Evolutionary conservation across 2,797 vertebrate genomes (phyloP), one percentile per base, ranked within the genome.

Genomic region (Gephyroberyx darwinii): DNA sequence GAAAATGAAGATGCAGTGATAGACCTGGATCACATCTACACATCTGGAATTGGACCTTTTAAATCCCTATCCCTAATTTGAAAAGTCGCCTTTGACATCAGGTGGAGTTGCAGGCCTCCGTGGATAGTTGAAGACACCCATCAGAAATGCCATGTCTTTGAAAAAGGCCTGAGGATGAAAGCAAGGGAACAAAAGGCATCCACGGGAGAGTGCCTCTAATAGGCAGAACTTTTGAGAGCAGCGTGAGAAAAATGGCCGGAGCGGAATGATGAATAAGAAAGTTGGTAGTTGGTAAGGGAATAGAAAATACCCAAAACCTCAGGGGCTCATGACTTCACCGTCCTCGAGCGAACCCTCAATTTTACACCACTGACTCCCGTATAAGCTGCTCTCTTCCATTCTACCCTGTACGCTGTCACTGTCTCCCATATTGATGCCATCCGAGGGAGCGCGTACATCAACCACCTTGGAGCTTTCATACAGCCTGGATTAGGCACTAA

Each of bases 361-460:
- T 74, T 80, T 55, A 79, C 62, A 56, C 20, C 41, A 31, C 13
- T 12, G 22, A 39, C 37, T 77, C 64, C 61, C 62, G 72, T 74
- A 76, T 58, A 74, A 77, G 67, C 43, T 4, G n/a, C 76, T 81
- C 59, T 37, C 59, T 63, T 75, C 35, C 71, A 55, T 75, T 81
- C 78, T 71, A 57, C 61, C 66, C 65, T 48, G 6, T 63, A 76
- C 72, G 37, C 53, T 10, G 7, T 22, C 22, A 12, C 45, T 20
- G 35, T 50, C 71, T 65, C 55, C 69, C 61, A 83, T 72, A 67
- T 53, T 69, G 63, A 80, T 61, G 77, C 56, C 72, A 72, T 77
- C 50, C 26, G 64, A 81, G 69, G 58, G 51, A 80, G 55, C 52
- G 61, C 75, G 75, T 69, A 37, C 75, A 68, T 71, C 70, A 64